Base-by-base conservation (phyloP, 2,888 invertebrate species). In the Ophion costatus region DNA sequence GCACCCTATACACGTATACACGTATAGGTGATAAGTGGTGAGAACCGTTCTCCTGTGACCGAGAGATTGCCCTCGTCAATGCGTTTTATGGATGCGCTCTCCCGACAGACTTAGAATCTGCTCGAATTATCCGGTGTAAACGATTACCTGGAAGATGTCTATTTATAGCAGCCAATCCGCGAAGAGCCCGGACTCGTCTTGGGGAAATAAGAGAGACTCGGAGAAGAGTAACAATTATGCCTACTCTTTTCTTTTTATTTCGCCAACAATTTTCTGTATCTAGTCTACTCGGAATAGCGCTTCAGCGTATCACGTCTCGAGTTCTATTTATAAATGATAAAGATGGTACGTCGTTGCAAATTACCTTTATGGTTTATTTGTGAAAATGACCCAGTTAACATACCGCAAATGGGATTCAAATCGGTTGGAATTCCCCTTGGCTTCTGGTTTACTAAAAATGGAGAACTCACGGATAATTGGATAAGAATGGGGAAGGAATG, bases 31-130 rank as follows among this genome's bases (percentile, higher is more conserved):
- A 42, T 73, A 29, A 29, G 45, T 51, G 73, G 74, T 59, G 80
- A 73, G 66, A 80, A 80, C 80, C 73, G 80, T 80, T 80, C 59
- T 80, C 80, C 74, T 73, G 80, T 80, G 80, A 80, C 80, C 80
- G 80, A 75, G 83, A 83, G 78, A 79, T 79, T 56, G 66, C 75
- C 63, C 73, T 69, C 59, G 70, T 70, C 56, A 74, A 80, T 59
- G 76, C 80, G 67, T 83, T 80, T 80, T 80, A 83, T 76, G 71
- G 80, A 70, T 80, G 63, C 66, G 80, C 42, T 76, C 66, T 71
- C 45, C 59, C 38, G 42, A 56, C 80, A 74, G 74, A 75, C 83
- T 71, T 80, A 73, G 83, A 83, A 77, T 76, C 76, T 66, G 57
- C 61, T 73, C 67, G 51, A 59, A 80, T 75, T 83, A 83, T 73